These are phyloP conservation scores for Oryctes rhinoceros DNA, from an alignment of 1,140 invertebrate genomes.

Conservation along the genomic window DNA sequence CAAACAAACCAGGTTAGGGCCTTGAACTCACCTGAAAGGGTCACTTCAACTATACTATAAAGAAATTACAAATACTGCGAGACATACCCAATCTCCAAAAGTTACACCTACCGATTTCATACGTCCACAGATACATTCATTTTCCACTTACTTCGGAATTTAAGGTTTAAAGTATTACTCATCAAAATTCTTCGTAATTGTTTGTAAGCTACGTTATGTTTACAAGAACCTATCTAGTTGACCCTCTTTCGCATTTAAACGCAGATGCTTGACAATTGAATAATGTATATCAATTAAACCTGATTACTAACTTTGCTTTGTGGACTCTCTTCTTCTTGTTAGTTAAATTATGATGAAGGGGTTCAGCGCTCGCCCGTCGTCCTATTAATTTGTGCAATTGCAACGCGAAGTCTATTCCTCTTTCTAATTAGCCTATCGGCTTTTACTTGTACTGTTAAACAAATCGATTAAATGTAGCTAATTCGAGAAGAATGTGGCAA, in stretches of 20 bases:
- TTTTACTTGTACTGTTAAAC: too few species aligned
- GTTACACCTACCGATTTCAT: too few species aligned
- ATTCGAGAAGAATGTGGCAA: too few species aligned
- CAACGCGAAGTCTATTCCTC: not conserved
- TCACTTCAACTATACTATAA: too few species aligned
- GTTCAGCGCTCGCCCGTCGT: not conserved
- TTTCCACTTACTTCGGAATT: too few species aligned
- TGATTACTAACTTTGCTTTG: conserved; percentile 28
- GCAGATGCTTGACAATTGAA: not conserved
- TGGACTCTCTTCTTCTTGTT: conserved; percentile 10
- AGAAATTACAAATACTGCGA: too few species aligned
- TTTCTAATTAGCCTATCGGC: too few species aligned
- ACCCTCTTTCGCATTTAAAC: not conserved
- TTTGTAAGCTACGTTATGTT: not conserved
- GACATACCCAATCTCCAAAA: too few species aligned
- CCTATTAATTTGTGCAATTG: not conserved
- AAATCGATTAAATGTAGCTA: too few species aligned
- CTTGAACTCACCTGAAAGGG: too few species aligned
- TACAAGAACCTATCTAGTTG: not conserved
- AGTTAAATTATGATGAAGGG: conserved; percentile 18
- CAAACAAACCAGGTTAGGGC: too few species aligned
- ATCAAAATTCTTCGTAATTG: not conserved
- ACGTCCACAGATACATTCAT: too few species aligned
- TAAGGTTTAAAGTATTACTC: not conserved
- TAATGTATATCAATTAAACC: conserved; percentile 27